Base-by-base conservation (phyloP, 2,888 invertebrate species). In the Rotaria magnacalcarata region DNA sequence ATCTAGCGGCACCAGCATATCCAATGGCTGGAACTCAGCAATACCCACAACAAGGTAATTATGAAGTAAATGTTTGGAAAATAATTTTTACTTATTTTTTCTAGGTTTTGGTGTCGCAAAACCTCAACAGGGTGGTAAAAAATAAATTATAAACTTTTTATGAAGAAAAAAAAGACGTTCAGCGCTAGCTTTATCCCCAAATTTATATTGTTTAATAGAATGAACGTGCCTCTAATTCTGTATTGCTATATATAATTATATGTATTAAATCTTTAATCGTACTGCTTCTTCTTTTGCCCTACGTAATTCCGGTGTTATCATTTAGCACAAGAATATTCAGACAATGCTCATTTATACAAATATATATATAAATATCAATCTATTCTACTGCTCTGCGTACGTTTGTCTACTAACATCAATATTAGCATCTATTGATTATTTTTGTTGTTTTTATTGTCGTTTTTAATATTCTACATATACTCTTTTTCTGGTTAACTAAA, bases 31-130 rank as follows among this genome's bases (percentile, higher is more conserved):
- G 67, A 34, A n/a, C n/a, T n/a, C 43, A 47, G 19, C 80, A 80
- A 47, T 80, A 80, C 47, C 80, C 80, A 80, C 80, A 43, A 47
- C 80, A 80, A 80, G 80, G 67, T 67, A 34, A 34, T 7, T 27
- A 14, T 67, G 16, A 2, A n/a, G 19, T 27, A 67, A 16, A 10
- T 67, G 16, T 4, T 67, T 2, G 24, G 0, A n/a, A 14, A 34
- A 34, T 67, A 34, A 67, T 34, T 34, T 67, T 5, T 27, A 1
- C 27, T 27, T 60, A 5, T 34, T 16, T 67, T 14, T 67, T 3
- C 2, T 6, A 67, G 67, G 80, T 47, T 80, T 47, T 47, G 80
- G 80, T 4, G 80, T 80, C n/a, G 80, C 47, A 16, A 43, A 47
- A 47, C 80, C 80, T 24, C 43, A 47, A 75, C 10, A 24, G 7